Base-by-base conservation (phyloP, 2,113 vertebrate genomes). In the Semicossyphus pulcher region DNA sequence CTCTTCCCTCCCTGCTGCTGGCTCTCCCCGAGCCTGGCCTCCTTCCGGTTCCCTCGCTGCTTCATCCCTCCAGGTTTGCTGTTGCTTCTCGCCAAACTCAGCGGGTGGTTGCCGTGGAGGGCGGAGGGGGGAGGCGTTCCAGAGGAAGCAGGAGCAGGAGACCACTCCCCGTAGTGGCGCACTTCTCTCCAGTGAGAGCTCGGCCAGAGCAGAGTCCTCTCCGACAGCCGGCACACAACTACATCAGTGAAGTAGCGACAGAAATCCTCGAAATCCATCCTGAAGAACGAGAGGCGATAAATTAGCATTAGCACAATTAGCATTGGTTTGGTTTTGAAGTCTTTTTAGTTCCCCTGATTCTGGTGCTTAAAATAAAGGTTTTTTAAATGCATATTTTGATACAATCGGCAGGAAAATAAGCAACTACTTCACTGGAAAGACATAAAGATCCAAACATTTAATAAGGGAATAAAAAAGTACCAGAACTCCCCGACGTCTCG, bases 231-330 rank as follows among this genome's bases (percentile, higher is more conserved):
- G 64, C 95, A 96, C 62, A 95, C 86, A 29, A 94, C 93, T 73
- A 95, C 84, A 11, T 96, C 94, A 3, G 95, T 95, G 86, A 95
- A 96, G 87, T 93, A 90, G 51, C 29, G 72, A 39, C 94, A 95
- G 87, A 95, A 95, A 78, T 95, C 94, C 66, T 91, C 81, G 49
- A 95, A 94, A 41, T 94, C 92, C 94, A 95, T 95, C 95, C 95
- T 95, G 75, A 65, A 34, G 26, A 18, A 20, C 10, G n/a, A 54
- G 28, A 49, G 10, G n/a, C 63, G 6, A 31, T 8, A 42, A 14
- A 42, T 16, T 34, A 37, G 10, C n/a, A n/a, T n/a, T n/a, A n/a
- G n/a, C n/a, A n/a, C n/a, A n/a, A n/a, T n/a, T n/a, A n/a, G n/a
- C n/a, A n/a, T n/a, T n/a, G n/a, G n/a, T n/a, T n/a, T n/a, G n/a